A percentile compares a stretch with the other conserved stretches of the same genome.
Evolutionary conservation across 2,113 vertebrate genomes (phyloP).

Genomic region (Leucosticte australis): DNA sequence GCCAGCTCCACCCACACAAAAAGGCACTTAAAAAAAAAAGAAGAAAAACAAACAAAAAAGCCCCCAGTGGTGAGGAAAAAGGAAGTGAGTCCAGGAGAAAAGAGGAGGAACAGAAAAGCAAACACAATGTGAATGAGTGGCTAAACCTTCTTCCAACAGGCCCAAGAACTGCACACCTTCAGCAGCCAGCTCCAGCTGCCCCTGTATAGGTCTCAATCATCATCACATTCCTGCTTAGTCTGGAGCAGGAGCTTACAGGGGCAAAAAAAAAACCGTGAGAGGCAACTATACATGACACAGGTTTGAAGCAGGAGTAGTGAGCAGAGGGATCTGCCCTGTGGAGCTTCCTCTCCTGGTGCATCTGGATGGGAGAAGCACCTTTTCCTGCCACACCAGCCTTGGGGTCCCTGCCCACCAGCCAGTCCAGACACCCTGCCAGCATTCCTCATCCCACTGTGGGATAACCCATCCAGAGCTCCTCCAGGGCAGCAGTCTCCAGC

Average conservation of each 20-base stretch:
- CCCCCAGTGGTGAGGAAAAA: neutral
- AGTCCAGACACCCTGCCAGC: neutral
- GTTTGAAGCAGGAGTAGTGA: neutral
- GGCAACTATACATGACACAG: neutral
- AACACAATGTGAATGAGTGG: neutral
- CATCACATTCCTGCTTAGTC: neutral
- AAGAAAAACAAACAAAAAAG: neutral
- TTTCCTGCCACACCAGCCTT: rapidly evolving
- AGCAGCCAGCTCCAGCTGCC: neutral
- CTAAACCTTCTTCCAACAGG: neutral
- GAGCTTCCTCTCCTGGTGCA: neutral
- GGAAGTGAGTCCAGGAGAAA: neutral
- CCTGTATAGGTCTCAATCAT: rapidly evolving
- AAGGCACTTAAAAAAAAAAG: constrained; percentile 52
- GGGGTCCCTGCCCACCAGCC: neutral
- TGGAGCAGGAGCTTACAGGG: neutral
- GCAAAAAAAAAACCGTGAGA: rapidly evolving
- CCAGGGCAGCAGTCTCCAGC: neutral
- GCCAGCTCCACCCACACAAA: neutral
- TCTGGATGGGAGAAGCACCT: neutral
- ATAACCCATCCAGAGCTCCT: neutral
- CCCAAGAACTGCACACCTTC: neutral
- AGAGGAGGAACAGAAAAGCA: neutral
- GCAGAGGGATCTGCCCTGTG: neutral
- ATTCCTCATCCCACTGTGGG: neutral